Conservation (phyloP, 2,113 vertebrate species). For the Anhinga anhinga region DNA sequence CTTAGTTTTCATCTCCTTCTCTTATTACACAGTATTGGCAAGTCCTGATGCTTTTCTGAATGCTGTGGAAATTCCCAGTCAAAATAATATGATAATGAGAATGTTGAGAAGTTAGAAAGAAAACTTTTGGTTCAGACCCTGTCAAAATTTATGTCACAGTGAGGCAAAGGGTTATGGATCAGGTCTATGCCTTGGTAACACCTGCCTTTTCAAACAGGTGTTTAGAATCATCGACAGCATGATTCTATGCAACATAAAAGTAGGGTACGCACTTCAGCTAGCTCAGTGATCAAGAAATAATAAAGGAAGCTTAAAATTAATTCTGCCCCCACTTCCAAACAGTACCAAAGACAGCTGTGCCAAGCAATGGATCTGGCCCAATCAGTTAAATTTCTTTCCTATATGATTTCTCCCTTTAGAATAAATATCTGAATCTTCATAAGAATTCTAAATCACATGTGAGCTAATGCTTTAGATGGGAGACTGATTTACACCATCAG, state of each 20-base stretch:
- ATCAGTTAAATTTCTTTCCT: neutral
- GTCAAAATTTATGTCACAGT: neutral
- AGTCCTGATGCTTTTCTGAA: neutral
- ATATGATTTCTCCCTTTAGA: neutral
- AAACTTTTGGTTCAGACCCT: neutral
- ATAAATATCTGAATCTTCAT: neutral
- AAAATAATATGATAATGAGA: neutral
- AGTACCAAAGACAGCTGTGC: neutral
- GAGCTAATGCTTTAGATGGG: neutral
- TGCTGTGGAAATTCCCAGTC: neutral
- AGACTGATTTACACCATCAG: neutral
- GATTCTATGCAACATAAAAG: neutral
- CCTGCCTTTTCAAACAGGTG: neutral
- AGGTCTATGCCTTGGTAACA: neutral
- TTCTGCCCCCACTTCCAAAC: neutral
- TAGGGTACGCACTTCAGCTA: neutral
- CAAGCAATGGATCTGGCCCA: neutral
- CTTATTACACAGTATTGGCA: neutral
- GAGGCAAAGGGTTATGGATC: neutral
- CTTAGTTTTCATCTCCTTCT: neutral
- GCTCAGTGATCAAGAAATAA: neutral
- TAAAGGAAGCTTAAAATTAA: neutral
- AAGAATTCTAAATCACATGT: neutral
- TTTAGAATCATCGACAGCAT: neutral
- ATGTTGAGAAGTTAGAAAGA: neutral